Base-by-base conservation (phyloP, 2,888 invertebrate genomes). In the Drosophila macrospina region DNA sequence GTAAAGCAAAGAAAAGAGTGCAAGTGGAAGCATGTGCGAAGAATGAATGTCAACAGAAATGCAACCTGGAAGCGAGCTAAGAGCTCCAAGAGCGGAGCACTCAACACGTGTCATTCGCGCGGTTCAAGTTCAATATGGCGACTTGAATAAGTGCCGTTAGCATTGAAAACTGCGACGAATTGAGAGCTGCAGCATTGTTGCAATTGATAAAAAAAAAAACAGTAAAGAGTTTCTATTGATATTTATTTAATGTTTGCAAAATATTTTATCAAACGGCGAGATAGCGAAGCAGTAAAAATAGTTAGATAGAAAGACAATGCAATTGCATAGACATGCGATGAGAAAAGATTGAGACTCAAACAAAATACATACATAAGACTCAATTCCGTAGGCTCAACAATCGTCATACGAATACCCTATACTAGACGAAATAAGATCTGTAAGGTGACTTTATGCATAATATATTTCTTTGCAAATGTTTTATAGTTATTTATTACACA, bases 101-200 rank as follows among this genome's bases (percentile, higher is more conserved):
- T 36, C 50, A 54, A 69, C 82, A 85, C 79, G 86, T 87, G 88
- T 85, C 83, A 63, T 47, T 70, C 67, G 52, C 26, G 42, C 54
- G 48, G 32, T 70, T 82, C 80, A 88, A 86, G 82, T 87, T 85
- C 82, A 84, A 69, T 68, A 77, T 80, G 80, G 80, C 69, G 65
- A 11, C 65, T n/a, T n/a, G n/a, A n/a, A n/a, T n/a, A 55, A 76
- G 63, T 66, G 83, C 67, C 61, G 61, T 74, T 60, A 57, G 63
- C 42, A 65, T 37, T 74, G 42, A 39, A 44, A 50, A 59, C 51
- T 30, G 44, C 70, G 47, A 36, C 74, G 64, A 83, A 86, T 69
- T 52, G 47, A 48, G 20, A 57, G 44, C 16, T 15, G 15, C 42
- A 26, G 42, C 32, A 34, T 28, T 39, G 39, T 37, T 36, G 50